Base-by-base conservation (phyloP, 92 coral and sea anemone genomes). In the Pocillopora meandrina region DNA sequence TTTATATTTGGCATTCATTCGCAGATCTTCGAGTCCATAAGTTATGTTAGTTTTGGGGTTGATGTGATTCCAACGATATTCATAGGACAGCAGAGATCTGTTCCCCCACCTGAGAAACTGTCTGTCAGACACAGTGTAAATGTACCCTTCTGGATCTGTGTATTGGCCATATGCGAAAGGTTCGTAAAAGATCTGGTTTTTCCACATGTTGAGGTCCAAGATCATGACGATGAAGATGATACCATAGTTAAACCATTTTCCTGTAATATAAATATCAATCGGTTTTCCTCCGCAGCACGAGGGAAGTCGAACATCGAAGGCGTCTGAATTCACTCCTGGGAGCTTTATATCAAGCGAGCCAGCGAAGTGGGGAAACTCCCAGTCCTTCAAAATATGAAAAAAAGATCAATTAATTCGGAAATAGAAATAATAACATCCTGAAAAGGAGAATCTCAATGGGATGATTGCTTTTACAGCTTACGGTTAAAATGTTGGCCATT, bases 171-270 rank as follows among this genome's bases (percentile, higher is more conserved):
- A 91, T 12, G 75, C 36, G 65, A 86, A 76, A 20, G 97, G 97
- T 57, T 89, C 89, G 23, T 93, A 93, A 56, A 93, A 93, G 71
- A 93, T 93, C 90, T 93, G 97, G 65, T 93, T 93, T 82, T 93
- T 93, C 97, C 97, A 93, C 97, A 93, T 93, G 88, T 93, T 93
- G 56, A 93, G 78, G 73, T 93, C 97, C 14, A 93, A 89, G 10
- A 89, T 89, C 97, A 93, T 93, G 74, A 93, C 94, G 12, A 93
- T 90, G 76, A 93, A 93, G 74, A 93, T 89, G 55, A 93, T 89
- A 12, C 97, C 97, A 74, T 93, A 93, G 81, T 93, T 93, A 76
- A 93, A 93, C 97, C 97, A 93, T 77, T 93, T 93, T 65, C 97
- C 97, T 12, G 97, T 88, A 49, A 93, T 93, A 84, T 93, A 91